Evolutionary conservation across 2,113 vertebrate genomes (phyloP).

Genomic region (Athene cunicularia): DNA sequence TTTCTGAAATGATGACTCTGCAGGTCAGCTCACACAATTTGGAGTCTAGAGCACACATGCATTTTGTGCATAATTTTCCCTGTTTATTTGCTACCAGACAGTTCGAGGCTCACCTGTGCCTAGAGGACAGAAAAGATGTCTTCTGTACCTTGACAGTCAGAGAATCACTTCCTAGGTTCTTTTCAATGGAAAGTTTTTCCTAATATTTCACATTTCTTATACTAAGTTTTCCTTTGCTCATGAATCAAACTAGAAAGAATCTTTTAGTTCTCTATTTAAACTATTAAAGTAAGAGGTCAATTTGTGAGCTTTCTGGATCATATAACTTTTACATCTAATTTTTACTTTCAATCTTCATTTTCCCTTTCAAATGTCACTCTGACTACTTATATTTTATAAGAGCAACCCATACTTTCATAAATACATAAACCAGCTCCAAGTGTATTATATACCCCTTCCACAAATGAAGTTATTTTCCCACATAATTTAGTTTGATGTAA

Average conservation of each 20-base stretch:
- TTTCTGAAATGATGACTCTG: not conserved
- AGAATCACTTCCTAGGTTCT: not conserved
- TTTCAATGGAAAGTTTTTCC: not conserved
- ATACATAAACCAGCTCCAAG: conserved; percentile 29
- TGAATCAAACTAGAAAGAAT: not conserved
- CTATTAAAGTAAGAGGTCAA: conserved; percentile 18
- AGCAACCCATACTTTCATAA: conserved; percentile 49
- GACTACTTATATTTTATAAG: conserved; percentile 27
- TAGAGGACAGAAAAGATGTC: not conserved
- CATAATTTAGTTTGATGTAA: conserved; percentile 14
- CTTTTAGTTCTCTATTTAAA: conserved; percentile 27
- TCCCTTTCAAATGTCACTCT: conserved; percentile 47
- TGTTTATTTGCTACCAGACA: not conserved
- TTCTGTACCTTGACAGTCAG: not conserved
- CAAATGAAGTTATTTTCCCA: conserved; percentile 13
- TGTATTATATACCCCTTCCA: not conserved
- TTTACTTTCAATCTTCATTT: conserved; percentile 33
- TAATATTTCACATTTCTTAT: not conserved
- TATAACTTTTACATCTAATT: not conserved
- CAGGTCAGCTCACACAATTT: conserved; percentile 22
- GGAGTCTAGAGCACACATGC: not conserved
- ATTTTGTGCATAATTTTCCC: not conserved
- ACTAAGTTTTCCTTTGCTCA: not conserved
- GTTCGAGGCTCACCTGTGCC: not conserved
- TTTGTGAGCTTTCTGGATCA: conserved; percentile 43